Percentiles rank a stretch among this genome's conserved stretches.
Evolutionary conservation across 30 jellyfish, hydroid and myxozoan species (phyloP).

Genomic region (Phacellophora camtschatica): DNA sequence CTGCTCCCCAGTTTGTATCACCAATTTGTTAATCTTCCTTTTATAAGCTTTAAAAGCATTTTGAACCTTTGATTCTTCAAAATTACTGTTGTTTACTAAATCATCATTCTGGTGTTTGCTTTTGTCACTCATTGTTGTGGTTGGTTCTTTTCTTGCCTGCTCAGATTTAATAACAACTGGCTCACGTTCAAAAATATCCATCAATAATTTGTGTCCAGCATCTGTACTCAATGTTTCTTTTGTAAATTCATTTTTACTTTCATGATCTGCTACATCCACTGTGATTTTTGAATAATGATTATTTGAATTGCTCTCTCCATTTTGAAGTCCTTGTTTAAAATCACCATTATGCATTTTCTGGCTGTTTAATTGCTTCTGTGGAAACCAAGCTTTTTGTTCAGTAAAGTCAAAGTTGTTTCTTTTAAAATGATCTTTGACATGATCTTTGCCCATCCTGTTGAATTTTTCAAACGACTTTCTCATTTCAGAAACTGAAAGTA

Average conservation of each 20-base stretch:
- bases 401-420: not conserved
- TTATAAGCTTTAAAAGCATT: not conserved
- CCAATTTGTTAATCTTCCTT: conserved; percentile 21
- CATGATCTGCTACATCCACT: no score
- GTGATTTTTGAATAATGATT: no score
- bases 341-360: no score
- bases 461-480: conserved; percentile 22
- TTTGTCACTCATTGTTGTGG: not conserved
- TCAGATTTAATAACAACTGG: not conserved
- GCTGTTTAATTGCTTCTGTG: no score
- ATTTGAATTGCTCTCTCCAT: no score
- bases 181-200: conserved; percentile 10
- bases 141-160: not conserved
- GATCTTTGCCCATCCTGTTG: not conserved
- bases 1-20: conserved; percentile 30
- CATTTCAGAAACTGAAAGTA: conserved; percentile 30
- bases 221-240: no score
- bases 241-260: no score
- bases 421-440: not conserved
- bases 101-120: not conserved
- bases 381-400: no score
- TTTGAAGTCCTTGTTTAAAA: no score
- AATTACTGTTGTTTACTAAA: not conserved
- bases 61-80: not conserved
- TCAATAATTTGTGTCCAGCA: not conserved